Percentiles rank a stretch among this genome's conserved stretches.
These are phyloP conservation scores for Saccostrea cuccullata DNA, from an alignment of 1,140 invertebrate genomes.

Conservation along the genomic window DNA sequence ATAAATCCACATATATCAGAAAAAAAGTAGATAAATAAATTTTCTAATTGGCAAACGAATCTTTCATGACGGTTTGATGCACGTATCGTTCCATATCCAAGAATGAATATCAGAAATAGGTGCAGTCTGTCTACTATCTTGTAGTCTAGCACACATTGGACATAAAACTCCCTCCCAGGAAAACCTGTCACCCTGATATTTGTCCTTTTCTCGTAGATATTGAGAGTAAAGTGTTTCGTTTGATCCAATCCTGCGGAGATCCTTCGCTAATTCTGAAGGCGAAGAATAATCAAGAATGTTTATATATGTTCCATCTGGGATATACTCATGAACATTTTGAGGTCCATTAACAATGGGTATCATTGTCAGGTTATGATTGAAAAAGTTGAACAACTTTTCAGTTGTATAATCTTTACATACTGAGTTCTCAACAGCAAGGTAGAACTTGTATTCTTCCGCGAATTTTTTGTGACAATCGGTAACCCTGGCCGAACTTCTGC, in stretches of 20 bases:
- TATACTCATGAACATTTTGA: background rate
- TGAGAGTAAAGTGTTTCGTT: background rate
- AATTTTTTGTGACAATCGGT: constrained; percentile 1
- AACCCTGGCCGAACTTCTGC: no score
- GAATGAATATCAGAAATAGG: background rate
- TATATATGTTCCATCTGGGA: background rate
- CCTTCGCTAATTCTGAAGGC: background rate
- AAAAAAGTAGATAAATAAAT: no score
- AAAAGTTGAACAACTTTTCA: constrained; percentile 4
- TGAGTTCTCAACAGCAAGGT: constrained; percentile 20
- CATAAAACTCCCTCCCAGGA: background rate
- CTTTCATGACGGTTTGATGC: background rate
- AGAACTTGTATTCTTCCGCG: constrained; percentile 20
- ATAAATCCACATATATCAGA: no score
- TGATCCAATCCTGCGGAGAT: background rate
- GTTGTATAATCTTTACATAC: constrained; percentile 11
- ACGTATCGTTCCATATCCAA: background rate
- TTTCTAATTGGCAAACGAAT: background rate
- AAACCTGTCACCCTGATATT: background rate
- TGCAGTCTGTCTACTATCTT: background rate
- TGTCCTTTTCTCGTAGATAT: background rate
- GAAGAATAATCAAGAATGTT: background rate
- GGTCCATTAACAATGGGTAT: background rate
- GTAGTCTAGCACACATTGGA: background rate
- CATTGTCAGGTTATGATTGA: background rate